Conservation (phyloP, 2,797 vertebrate genomes). For the Acanthopagrus latus region DNA sequence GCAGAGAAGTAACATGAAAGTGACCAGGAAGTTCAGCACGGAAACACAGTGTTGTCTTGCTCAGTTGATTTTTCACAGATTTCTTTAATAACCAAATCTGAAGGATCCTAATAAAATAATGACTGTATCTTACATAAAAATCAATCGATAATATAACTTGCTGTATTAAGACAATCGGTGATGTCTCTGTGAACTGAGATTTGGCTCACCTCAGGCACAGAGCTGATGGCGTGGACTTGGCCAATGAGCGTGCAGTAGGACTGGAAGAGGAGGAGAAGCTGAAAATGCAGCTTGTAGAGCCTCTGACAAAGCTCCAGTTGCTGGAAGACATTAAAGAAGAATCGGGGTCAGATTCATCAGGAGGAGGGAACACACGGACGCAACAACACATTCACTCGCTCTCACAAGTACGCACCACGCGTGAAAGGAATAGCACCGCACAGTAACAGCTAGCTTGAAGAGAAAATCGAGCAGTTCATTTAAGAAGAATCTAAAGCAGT, state of each 20-base stretch:
- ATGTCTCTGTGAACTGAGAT: background rate
- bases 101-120: too few relatives aligned
- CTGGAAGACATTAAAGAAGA: slow-evolving; percentile 79
- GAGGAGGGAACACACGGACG: background rate
- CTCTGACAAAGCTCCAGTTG: slow-evolving; percentile 99
- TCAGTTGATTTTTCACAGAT: too few relatives aligned
- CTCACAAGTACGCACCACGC: slow-evolving; percentile 7
- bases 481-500: slow-evolving; percentile 43
- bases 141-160: background rate
- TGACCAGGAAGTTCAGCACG: too few relatives aligned
- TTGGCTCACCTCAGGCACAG: slow-evolving; percentile 94
- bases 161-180: background rate
- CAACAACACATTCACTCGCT: background rate
- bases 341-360: slow-evolving; percentile 20
- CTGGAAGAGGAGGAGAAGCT: slow-evolving; percentile 98
- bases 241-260: slow-evolving; percentile 99
- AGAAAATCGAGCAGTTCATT: slow-evolving; percentile 44
- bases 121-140: too few relatives aligned
- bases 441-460: slow-evolving; percentile 9
- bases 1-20: background rate
- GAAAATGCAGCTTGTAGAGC: slow-evolving; percentile 98
- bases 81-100: too few relatives aligned
- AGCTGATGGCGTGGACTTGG: slow-evolving; percentile 96
- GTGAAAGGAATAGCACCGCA: slow-evolving; percentile 41
- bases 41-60: too few relatives aligned